Evolutionary conservation across 1,140 invertebrate genomes (phyloP).

Genomic region (Drosophila watanabei): DNA sequence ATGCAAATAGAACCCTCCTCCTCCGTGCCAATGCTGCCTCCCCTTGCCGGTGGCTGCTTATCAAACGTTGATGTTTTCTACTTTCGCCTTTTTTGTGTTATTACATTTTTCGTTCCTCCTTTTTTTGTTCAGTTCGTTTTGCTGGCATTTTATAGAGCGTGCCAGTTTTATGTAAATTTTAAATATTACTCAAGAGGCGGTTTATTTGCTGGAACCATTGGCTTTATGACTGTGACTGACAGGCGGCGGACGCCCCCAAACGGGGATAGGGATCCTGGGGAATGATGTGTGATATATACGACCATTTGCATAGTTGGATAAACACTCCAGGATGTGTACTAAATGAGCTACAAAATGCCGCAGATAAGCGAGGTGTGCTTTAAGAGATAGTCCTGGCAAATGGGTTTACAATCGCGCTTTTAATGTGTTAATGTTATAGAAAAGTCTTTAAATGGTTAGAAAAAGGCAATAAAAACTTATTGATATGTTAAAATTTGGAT

Average conservation of each 20-base stretch:
- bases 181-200: conserved; percentile 51
- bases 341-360: conserved; percentile 23
- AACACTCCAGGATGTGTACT: conserved; percentile 33
- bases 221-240: conserved; percentile 39
- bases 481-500: too few relatives aligned
- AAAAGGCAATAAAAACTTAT: not conserved
- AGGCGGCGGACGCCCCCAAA: not conserved
- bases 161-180: conserved; percentile 74
- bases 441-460: not conserved
- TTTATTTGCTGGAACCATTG: conserved; percentile 45
- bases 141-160: conserved; percentile 71
- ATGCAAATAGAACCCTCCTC: conserved; percentile 63
- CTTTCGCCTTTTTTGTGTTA: conserved; percentile 30
- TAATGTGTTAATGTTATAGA: not conserved
- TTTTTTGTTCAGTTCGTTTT: conserved; percentile 6
- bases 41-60: conserved; percentile 21
- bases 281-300: conserved; percentile 42
- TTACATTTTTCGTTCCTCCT: conserved; percentile 12
- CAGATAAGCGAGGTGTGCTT: conserved; percentile 19
- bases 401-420: not conserved
- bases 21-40: not conserved
- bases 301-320: conserved; percentile 51
- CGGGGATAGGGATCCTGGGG: not conserved
- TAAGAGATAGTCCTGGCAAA: not conserved
- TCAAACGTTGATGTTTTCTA: conserved; percentile 39